A percentile compares a stretch with the other conserved stretches of the same genome.
Conservation (phyloP, 2,797 vertebrate genomes). For the Lacerta viridis region DNA sequence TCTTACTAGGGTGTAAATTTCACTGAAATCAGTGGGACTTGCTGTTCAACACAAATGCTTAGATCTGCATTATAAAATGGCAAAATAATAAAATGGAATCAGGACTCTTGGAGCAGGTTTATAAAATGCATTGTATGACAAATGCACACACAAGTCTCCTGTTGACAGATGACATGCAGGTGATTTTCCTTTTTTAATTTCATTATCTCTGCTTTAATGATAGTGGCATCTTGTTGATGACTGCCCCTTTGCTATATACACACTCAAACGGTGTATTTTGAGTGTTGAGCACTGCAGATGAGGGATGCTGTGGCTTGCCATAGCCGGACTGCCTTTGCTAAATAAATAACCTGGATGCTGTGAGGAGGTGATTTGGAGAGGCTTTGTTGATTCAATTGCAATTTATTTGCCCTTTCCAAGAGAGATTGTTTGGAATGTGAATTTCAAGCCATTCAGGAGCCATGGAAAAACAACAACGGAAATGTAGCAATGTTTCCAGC, state of each 20-base stretch:
- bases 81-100: no score
- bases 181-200: not conserved
- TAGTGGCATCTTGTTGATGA: not conserved
- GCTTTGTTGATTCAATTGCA: not conserved
- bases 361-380: not conserved
- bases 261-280: not conserved
- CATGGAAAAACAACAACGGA: not conserved
- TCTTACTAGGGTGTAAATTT: no score
- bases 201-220: not conserved
- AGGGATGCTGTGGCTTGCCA: not conserved
- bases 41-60: not conserved
- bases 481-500: not conserved
- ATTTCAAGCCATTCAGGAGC: not conserved
- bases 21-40: not conserved
- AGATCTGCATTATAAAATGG: not conserved
- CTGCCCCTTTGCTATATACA: not conserved
- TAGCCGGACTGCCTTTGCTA: not conserved
- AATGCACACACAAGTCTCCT: no score
- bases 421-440: slow-evolving; percentile 17
- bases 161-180: not conserved
- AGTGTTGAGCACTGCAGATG: not conserved
- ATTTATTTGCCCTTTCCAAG: slow-evolving; percentile 19
- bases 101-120: not conserved
- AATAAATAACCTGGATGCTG: slow-evolving; percentile 1
- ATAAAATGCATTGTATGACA: not conserved